These are phyloP conservation scores for Chrysolina haemoptera DNA, from an alignment of 2,888 invertebrate species.

Conservation along the genomic window DNA sequence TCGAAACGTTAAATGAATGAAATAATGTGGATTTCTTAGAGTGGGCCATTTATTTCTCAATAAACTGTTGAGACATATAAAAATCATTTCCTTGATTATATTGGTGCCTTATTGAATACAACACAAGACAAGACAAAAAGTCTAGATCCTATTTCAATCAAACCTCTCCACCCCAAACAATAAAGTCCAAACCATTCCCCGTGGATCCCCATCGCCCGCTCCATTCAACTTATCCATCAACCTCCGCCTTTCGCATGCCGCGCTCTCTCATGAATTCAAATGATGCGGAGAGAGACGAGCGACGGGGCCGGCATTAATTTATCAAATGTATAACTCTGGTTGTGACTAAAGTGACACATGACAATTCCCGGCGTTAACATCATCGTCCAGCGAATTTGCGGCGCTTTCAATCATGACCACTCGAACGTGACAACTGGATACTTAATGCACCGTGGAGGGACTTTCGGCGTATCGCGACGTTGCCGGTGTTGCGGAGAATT, in stretches of 20 bases:
- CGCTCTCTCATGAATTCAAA: slow-evolving; percentile 7
- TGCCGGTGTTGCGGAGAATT: slow-evolving; percentile 20
- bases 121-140: background rate
- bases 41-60: too few relatives aligned
- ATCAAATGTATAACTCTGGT: slow-evolving; percentile 61
- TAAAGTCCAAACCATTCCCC: background rate
- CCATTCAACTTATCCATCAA: slow-evolving; percentile 9
- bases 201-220: background rate
- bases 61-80: too few relatives aligned
- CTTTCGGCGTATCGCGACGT: background rate
- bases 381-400: slow-evolving; percentile 58
- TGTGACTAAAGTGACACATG: slow-evolving; percentile 63
- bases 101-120: background rate
- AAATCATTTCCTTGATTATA: too few relatives aligned
- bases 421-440: slow-evolving; percentile 55
- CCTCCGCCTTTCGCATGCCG: background rate
- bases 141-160: background rate
- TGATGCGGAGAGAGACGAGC: slow-evolving; percentile 30
- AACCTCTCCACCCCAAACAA: background rate
- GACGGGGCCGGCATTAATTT: slow-evolving; percentile 57
- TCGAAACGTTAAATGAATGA: too few relatives aligned
- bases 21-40: too few relatives aligned
- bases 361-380: slow-evolving; percentile 61
- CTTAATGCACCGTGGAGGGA: slow-evolving; percentile 39
- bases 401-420: slow-evolving; percentile 59